Percentiles rank a stretch among this genome's conserved stretches.
Evolutionary conservation across 2,113 vertebrate genomes (phyloP).

Genomic region (Tachysurus fulvidraco): DNA sequence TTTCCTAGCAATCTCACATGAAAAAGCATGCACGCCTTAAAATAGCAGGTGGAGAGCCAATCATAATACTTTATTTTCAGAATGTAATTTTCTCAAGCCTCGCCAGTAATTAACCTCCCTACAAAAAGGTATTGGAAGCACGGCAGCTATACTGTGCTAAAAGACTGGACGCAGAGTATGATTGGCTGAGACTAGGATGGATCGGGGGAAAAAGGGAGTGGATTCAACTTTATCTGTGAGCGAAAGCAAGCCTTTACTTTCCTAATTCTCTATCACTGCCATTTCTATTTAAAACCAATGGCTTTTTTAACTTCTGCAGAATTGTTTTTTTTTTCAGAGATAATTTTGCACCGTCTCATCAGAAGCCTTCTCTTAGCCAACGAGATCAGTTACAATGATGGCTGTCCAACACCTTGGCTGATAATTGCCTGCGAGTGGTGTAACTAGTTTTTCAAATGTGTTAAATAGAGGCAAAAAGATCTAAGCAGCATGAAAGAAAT

Average conservation of each 20-base stretch:
- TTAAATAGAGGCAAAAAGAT: conserved; percentile 75
- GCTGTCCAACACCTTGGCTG: conserved; percentile 76
- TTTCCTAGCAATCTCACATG: conserved; percentile 74
- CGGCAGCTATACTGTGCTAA: conserved; percentile 69
- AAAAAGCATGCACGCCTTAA: conserved; percentile 71
- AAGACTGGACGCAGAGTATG: conserved; percentile 65
- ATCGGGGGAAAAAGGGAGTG: conserved; percentile 55
- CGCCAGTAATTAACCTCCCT: conserved; percentile 81
- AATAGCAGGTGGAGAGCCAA: conserved; percentile 73
- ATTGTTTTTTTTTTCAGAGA: conserved; percentile 73
- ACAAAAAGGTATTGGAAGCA: conserved; percentile 77
- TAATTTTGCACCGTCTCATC: conserved; percentile 73
- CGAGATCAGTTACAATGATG: conserved; percentile 74
- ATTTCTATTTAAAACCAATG: conserved; percentile 78
- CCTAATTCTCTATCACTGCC: conserved; percentile 59
- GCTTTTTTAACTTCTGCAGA: conserved; percentile 75
- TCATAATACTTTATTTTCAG: conserved; percentile 79
- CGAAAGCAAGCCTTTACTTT: conserved; percentile 64
- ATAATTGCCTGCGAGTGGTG: conserved; percentile 78
- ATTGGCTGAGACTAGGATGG: conserved; percentile 60
- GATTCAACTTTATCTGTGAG: conserved; percentile 74
- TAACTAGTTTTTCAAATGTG: conserved; percentile 70
- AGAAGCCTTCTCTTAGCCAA: conserved; percentile 68
- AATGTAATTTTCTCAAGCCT: conserved; percentile 80
- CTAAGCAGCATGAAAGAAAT: conserved; percentile 57